Evolutionary conservation across 2,888 invertebrate genomes (phyloP).

Genomic region (Ichneumon xanthorius): DNA sequence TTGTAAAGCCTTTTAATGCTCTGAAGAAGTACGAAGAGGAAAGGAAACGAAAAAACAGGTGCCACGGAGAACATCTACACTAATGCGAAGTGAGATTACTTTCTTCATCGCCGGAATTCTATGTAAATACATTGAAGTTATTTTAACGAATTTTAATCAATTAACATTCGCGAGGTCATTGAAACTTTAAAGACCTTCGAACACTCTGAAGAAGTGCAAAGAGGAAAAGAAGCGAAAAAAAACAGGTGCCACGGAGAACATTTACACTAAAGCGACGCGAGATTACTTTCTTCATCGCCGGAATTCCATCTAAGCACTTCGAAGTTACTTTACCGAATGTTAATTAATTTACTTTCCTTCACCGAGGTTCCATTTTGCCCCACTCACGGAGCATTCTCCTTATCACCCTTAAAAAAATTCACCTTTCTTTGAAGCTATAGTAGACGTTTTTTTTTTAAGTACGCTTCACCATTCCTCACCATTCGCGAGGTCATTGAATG

Average conservation of each 20-base stretch:
- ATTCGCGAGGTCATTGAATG: not conserved
- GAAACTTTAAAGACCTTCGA: not conserved
- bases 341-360: not conserved
- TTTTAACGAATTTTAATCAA: not conserved
- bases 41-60: not conserved
- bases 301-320: not conserved
- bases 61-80: not conserved
- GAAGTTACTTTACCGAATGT: not conserved
- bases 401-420: no score
- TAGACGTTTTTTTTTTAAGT: no score
- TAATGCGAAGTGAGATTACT: not conserved
- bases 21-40: slow-evolving; percentile 11
- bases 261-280: not conserved
- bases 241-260: not conserved
- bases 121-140: not conserved
- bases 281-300: not conserved
- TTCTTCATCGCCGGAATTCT: not conserved
- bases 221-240: not conserved
- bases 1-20: slow-evolving; percentile 22
- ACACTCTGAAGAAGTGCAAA: slow-evolving; percentile 7
- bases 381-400: not conserved
- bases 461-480: no score
- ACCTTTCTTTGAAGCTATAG: no score
- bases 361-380: not conserved
- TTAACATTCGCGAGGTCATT: no score